Evolutionary conservation across 2,888 invertebrate species (phyloP).

Genomic region (Seladonia tumulorum): DNA sequence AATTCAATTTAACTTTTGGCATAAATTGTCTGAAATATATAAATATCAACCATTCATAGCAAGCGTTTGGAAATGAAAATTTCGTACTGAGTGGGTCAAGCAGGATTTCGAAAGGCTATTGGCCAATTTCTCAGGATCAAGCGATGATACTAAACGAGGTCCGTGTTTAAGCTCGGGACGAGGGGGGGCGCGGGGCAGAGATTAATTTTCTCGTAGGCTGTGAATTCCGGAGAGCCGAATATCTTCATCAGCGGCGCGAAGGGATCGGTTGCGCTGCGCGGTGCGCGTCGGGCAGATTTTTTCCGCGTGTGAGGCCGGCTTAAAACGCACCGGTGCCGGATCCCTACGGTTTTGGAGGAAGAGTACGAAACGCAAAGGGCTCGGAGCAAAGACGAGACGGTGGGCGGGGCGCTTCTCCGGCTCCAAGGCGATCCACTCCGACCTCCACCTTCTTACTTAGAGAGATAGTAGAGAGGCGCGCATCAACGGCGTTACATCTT

Average conservation of each 20-base stretch:
- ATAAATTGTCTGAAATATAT: too few relatives aligned
- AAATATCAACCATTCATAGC: too few relatives aligned
- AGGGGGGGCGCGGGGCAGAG: neutral
- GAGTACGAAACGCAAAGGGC: conserved; percentile 80
- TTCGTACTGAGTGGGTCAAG: too few relatives aligned
- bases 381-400: conserved; percentile 82
- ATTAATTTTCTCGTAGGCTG: conserved; percentile 10
- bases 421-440: conserved; percentile 84
- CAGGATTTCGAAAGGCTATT: neutral
- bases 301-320: conserved; percentile 61
- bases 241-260: neutral
- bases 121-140: neutral
- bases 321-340: conserved; percentile 57
- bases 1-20: too few relatives aligned
- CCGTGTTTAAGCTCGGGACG: neutral
- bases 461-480: conserved; percentile 80
- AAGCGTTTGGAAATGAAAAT: too few relatives aligned
- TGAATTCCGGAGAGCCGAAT: neutral
- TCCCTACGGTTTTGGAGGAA: conserved; percentile 75
- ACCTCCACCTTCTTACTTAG: conserved; percentile 80
- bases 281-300: neutral
- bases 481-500: conserved; percentile 81
- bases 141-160: neutral
- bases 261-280: neutral
- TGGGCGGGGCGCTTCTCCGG: conserved; percentile 84